Evolutionary conservation across 2,113 vertebrate species (phyloP), one percentile per base, ranked within the genome.

Genomic region (Anser brachyrhynchus): DNA sequence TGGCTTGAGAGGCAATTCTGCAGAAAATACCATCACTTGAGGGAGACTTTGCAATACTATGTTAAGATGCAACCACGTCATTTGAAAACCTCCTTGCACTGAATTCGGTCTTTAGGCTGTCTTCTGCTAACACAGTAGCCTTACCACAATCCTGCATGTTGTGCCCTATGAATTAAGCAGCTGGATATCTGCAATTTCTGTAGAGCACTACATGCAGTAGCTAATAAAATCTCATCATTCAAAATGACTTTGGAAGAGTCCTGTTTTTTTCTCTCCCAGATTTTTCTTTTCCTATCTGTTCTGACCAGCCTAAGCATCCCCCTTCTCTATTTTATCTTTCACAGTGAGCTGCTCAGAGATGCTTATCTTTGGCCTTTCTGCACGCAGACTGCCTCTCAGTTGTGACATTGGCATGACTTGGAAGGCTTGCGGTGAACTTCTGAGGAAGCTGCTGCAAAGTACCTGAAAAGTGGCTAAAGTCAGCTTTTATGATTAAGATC

Each of bases 401-500:
- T 57, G 12, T 61, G 95, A 70, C 41, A 37, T 37, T 2, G 0
- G 37, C 62, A 33, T 44, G 44, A 79, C 75, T 52, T 3, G 22
- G 35, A 81, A 61, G 81, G 35, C 37, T 89, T 74, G 81, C 0
- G 6, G 86, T 61, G 61, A 64, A 58, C 65, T 87, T 85, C 49
- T 92, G 86, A 96, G 78, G 93, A 88, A 93, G n/a, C 41, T 22
- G 31, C 64, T 81, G 57, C 25, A 51, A 84, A 90, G 72, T 65
- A 84, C 74, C 85, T 85, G 78, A 96, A 94, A 91, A 31, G 33
- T 86, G 23, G 64, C 65, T 71, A 76, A 94, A 94, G 74, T 84
- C 70, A 85, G 51, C 25, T 84, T 62, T 77, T 61, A 79, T 92
- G 94, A 96, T 96, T 89, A 93, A 54, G 61, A 95, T 94, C 86